Evolutionary conservation across 2,888 invertebrate genomes (phyloP).

Genomic region (Elysia crispata): DNA sequence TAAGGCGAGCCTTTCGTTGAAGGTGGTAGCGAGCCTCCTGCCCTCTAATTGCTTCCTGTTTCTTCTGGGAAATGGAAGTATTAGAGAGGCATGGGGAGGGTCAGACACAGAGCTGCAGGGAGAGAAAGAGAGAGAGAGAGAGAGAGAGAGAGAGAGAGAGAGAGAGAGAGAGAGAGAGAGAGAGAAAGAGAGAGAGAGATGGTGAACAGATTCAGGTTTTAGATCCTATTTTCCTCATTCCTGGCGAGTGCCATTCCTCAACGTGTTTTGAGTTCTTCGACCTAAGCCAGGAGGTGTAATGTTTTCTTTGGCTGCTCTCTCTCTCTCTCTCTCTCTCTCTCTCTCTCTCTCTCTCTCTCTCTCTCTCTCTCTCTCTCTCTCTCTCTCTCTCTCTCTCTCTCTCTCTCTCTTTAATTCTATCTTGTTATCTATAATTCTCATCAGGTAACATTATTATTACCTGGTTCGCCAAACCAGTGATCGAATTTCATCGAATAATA

Average conservation of each 20-base stretch:
- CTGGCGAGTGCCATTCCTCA: neutral
- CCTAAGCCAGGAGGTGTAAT: neutral
- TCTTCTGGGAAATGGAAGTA: too few relatives aligned
- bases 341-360: slow-evolving; percentile 27
- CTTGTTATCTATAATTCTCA: neutral
- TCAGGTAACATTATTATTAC: too few relatives aligned
- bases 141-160: neutral
- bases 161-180: neutral
- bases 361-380: slow-evolving; percentile 24
- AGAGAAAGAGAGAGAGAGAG: neutral
- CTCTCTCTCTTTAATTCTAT: slow-evolving; percentile 32
- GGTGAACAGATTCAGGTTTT: neutral
- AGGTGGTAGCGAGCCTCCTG: too few relatives aligned
- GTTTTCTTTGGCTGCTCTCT: neutral
- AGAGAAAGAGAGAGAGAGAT: neutral
- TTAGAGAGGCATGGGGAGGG: too few relatives aligned
- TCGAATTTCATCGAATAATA: too few relatives aligned
- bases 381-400: slow-evolving; percentile 23
- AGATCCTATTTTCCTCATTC: too few relatives aligned
- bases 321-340: neutral
- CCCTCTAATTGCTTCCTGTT: too few relatives aligned
- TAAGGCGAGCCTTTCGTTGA: too few relatives aligned
- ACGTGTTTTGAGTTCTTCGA: neutral
- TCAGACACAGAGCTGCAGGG: neutral
- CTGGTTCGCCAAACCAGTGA: too few relatives aligned